Base-by-base conservation (phyloP, 2,113 vertebrate species). In the Proteles cristata region DNA sequence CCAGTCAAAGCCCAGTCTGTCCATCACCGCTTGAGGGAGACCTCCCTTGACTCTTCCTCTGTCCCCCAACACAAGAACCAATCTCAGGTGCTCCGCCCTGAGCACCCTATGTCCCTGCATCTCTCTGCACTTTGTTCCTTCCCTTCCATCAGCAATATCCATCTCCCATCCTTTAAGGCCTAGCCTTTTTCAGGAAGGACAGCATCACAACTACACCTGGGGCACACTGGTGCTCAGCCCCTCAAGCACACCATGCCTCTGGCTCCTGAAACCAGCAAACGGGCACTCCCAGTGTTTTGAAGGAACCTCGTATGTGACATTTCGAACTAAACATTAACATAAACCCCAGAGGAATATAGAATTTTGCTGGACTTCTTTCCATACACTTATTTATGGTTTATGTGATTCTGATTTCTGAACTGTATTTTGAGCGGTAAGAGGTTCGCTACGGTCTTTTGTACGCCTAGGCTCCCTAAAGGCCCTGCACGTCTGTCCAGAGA, bases 251-350 rank as follows among this genome's bases (percentile, higher is more conserved):
- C 15, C 43, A 25, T 10, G 61, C 35, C 33, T 58, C 63, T 50
- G 74, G 80, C 39, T 66, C 58, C 55, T 71, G 84, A 48, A 2
- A 53, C 55, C 76, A 63, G 31, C 43, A 84, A 90, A 5, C n/a
- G 43, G 79, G 4, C 33, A 66, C 4, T n/a, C 53, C 31, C 11
- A 11, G 48, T 73, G 45, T 73, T 84, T 35, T 21, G 66, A 73
- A 66, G 79, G 53, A 69, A 48, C 31, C 55, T 94, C 58, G 2
- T 33, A 69, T 35, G 69, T 83, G 63, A 39, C 88, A 61, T 84
- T 93, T 53, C 31, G 53, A 89, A 55, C 63, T 74, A 73, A 96
- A 96, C 26, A 43, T 71, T n/a, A 85, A n/a, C 55, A 79, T 73
- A 48, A 68, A 66, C 26, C 39, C 43, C 25, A n/a, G 43, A 21